A percentile compares a stretch with the other conserved stretches of the same genome.
Evolutionary conservation across 1,140 invertebrate genomes (phyloP).

Genomic region (Hylaeus volcanicus): DNA sequence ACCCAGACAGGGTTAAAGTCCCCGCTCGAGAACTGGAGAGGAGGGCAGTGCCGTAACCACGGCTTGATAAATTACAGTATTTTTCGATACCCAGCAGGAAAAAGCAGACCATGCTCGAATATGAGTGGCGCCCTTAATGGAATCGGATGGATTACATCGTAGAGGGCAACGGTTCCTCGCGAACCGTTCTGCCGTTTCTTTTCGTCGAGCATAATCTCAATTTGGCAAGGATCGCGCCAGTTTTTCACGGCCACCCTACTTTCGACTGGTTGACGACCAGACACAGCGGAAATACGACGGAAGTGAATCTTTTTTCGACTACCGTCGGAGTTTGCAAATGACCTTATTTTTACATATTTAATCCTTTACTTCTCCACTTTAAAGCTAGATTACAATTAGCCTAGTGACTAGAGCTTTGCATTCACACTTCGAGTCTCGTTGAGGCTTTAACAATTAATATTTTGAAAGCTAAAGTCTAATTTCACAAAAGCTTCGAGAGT

Average conservation of each 20-base stretch:
- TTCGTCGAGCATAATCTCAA: slow-evolving; percentile 47
- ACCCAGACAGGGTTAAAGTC: slow-evolving; percentile 51
- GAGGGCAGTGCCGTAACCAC: slow-evolving; percentile 43
- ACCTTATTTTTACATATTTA: no score
- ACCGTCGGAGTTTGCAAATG: no score
- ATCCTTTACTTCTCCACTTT: no score
- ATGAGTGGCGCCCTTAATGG: slow-evolving; percentile 54
- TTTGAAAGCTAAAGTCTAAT: no score
- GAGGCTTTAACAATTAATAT: no score
- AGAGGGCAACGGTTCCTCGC: slow-evolving; percentile 46
- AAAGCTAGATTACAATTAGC: no score
- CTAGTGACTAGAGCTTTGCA: no score
- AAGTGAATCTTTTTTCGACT: no score
- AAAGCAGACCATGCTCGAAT: slow-evolving; percentile 42
- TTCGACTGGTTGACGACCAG: no score
- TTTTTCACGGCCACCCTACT: not conserved
- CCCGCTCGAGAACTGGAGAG: slow-evolving; percentile 24
- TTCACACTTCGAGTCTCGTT: no score
- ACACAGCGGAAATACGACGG: no score
- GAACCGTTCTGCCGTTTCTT: not conserved
- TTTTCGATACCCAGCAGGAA: slow-evolving; percentile 47
- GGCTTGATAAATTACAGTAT: slow-evolving; percentile 59
- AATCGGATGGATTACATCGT: slow-evolving; percentile 61
- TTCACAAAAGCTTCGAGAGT: no score
- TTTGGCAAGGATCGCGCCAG: slow-evolving; percentile 40